phyloP scores from a whole-genome alignment of 2,113 vertebrate genomes.

The Gorilla gorilla region DNA sequence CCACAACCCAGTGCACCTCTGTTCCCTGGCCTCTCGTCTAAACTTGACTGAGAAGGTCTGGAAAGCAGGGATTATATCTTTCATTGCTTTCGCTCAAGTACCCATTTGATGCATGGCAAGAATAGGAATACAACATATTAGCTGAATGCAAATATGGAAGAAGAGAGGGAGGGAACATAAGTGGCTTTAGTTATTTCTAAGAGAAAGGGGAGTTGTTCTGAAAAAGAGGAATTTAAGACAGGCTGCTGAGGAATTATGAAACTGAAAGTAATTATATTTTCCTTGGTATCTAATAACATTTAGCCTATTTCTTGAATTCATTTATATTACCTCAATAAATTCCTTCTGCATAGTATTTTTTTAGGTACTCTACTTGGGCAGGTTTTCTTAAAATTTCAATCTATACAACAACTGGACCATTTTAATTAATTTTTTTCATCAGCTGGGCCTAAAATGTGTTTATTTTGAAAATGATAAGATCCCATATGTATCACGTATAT shows the following conservation, averaged over 20 bases:
- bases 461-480: conserved; percentile 44
- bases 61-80: not conserved
- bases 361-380: not conserved
- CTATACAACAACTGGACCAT: not conserved
- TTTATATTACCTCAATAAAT: not conserved
- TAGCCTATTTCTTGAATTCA: conserved; percentile 39
- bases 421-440: conserved; percentile 3
- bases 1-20: not conserved
- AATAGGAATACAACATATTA: not conserved
- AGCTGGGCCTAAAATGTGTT: conserved; percentile 3
- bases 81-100: not conserved
- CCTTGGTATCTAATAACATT: conserved; percentile 5
- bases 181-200: not conserved
- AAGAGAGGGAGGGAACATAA: not conserved
- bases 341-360: conserved; percentile 42
- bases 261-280: not conserved
- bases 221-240: not conserved
- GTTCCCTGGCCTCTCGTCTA: not conserved
- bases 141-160: not conserved
- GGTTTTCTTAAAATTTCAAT: not conserved
- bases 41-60: not conserved
- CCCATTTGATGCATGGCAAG: not conserved
- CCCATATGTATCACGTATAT: not conserved
- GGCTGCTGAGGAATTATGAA: not conserved
- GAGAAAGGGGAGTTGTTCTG: not conserved